phyloP scores from a whole-genome alignment of 2,113 vertebrate genomes.

The Myrmecobius fasciatus region DNA sequence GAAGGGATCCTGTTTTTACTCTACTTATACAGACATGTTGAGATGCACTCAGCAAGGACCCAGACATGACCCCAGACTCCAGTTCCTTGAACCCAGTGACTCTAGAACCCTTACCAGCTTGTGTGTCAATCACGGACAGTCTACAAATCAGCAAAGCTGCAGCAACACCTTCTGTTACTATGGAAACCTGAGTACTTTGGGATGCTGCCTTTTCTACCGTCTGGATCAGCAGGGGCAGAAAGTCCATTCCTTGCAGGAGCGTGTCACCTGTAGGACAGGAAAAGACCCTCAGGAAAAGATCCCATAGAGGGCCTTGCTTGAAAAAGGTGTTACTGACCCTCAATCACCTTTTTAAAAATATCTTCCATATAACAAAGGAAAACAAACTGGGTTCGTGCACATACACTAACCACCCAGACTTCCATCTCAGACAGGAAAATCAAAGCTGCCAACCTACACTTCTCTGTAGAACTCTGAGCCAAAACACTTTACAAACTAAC shows the following conservation, averaged over 20 bases:
- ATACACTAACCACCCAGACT: neutral
- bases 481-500: neutral
- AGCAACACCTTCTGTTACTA: conserved; percentile 91
- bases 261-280: conserved; percentile 89
- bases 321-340: neutral
- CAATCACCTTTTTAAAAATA: neutral
- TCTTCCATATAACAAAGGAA: neutral
- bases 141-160: conserved; percentile 93
- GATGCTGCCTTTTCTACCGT: conserved; percentile 93
- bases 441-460: too few relatives aligned
- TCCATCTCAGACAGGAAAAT: neutral
- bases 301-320: neutral
- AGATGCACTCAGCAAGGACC: neutral
- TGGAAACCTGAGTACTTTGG: conserved; percentile 92
- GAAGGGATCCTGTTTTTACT: neutral
- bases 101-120: conserved; percentile 87
- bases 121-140: conserved; percentile 89
- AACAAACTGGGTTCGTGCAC: neutral
- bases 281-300: neutral
- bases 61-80: neutral
- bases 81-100: neutral
- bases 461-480: neutral
- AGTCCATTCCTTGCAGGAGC: conserved; percentile 88
- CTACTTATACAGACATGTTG: neutral
- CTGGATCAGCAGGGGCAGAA: conserved; percentile 91